Percentiles rank a stretch among this genome's conserved stretches.
Evolutionary conservation across 1,140 invertebrate species (phyloP).

Genomic region (Latrodectus geometricus): DNA sequence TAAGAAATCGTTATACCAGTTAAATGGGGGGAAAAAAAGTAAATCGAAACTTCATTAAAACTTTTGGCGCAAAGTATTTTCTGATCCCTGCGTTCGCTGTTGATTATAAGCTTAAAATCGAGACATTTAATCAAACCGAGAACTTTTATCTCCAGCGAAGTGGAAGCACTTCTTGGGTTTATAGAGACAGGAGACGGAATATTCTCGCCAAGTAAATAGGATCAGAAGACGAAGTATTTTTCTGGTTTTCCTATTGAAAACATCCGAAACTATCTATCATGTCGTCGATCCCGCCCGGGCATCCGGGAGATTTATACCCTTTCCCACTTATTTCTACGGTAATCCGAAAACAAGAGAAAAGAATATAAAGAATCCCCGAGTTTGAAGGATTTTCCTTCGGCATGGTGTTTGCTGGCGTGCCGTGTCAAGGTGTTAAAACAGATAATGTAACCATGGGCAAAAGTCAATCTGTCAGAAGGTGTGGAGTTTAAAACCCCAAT

Average conservation of each 20-base stretch:
- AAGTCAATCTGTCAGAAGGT: slow-evolving; percentile 61
- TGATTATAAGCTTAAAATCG: slow-evolving; percentile 37
- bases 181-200: no score
- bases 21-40: background rate
- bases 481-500: slow-evolving; percentile 53
- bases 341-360: slow-evolving; percentile 60
- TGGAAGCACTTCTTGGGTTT: background rate
- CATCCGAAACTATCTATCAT: slow-evolving; percentile 49
- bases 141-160: slow-evolving; percentile 38
- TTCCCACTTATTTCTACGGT: slow-evolving; percentile 35
- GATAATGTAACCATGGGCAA: slow-evolving; percentile 60
- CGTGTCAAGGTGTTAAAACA: slow-evolving; percentile 59
- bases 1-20: no score
- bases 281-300: slow-evolving; percentile 29
- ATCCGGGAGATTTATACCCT: slow-evolving; percentile 38
- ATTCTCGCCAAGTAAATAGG: slow-evolving; percentile 26
- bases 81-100: background rate
- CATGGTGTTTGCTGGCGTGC: slow-evolving; percentile 40
- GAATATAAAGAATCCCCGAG: slow-evolving; percentile 45
- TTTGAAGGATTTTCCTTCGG: slow-evolving; percentile 19
- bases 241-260: slow-evolving; percentile 53
- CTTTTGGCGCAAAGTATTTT: background rate
- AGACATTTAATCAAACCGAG: slow-evolving; percentile 30
- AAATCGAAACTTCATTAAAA: background rate
- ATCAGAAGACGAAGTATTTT: slow-evolving; percentile 48